Percentiles rank a stretch among this genome's conserved stretches.
These are phyloP conservation scores for Neodon shergylaensis DNA, from an alignment of 2,113 vertebrate species.

Conservation along the genomic window DNA sequence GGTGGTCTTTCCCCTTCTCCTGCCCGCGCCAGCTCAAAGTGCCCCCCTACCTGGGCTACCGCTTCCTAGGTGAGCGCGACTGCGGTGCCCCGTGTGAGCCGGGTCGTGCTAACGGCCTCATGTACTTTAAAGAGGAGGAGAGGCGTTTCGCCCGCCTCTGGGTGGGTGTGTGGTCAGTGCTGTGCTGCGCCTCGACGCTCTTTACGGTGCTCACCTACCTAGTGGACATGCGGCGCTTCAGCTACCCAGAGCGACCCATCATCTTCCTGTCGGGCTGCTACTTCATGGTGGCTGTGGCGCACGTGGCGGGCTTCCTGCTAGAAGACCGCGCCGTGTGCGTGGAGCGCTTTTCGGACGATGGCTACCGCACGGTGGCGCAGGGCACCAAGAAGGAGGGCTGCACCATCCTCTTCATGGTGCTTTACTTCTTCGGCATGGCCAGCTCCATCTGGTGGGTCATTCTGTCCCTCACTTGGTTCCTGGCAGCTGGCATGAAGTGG, in stretches of 20 bases:
- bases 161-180: conserved; percentile 93
- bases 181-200: conserved; percentile 93
- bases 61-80: conserved; percentile 92
- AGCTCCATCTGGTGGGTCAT: conserved; percentile 97
- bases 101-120: conserved; percentile 89
- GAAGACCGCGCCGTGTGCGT: conserved; percentile 93
- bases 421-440: conserved; percentile 97
- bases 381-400: conserved; percentile 95
- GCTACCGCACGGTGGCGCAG: conserved; percentile 93
- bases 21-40: conserved; percentile 94
- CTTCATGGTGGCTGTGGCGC: conserved; percentile 95
- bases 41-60: conserved; percentile 92
- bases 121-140: conserved; percentile 95
- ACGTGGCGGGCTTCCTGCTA: conserved; percentile 91
- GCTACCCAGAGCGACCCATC: conserved; percentile 94
- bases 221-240: conserved; percentile 92
- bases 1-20: conserved; percentile 85
- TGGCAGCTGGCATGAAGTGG: conserved; percentile 96
- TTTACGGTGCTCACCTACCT: conserved; percentile 95
- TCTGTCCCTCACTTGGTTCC: conserved; percentile 95
- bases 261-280: conserved; percentile 96
- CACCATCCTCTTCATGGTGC: conserved; percentile 95
- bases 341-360: conserved; percentile 90
- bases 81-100: conserved; percentile 95
- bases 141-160: conserved; percentile 91